Base-by-base conservation (phyloP, 2,888 invertebrate species). In the Drosophila neotestacea region DNA sequence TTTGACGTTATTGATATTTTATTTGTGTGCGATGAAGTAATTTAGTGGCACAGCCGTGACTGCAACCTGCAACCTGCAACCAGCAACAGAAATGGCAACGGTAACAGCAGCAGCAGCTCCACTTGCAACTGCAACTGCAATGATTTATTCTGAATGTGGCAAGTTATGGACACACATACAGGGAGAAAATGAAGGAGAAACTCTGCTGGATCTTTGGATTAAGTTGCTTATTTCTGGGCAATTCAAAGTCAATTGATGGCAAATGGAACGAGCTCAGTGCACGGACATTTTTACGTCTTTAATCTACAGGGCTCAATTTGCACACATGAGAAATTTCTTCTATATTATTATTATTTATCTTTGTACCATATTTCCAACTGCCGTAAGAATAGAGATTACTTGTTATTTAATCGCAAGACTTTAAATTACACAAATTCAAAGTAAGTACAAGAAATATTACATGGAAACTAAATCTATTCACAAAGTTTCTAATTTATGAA, bases 1-100 rank as follows among this genome's bases (percentile, higher is more conserved):
- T 84, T 69, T 73, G 67, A 79, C 63, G 66, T 72, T 81, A 86
- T 84, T 84, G 79, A 84, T 81, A 86, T 81, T 84, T 85, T 82
- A 84, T 86, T 84, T 79, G 81, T 77, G 67, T 73, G 78, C 83
- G 63, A 58, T 70, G 75, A 75, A 85, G 82, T 83, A 83, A 81
- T 80, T 83, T 73, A 71, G 68, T 65, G 59, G 56, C 38, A 36
- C 44, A 9, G 44, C 44, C 28, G 48, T 36, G 42, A 47, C 34
- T 11, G n/a, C 22, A 50, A 48, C 44, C 16, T 16, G 16, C 22
- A 50, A 51, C 7, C 7, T 50, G 34, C 48, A 48, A 34, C 13
- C 0, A 9, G 28, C 54, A 54, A 30, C 10, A 5, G 38, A 30
- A 54, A n/a, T 16, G 27, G 41, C 60, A 61, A 48, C 44, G 38